These are phyloP conservation scores for Griposia aprilina DNA, from an alignment of 2,888 invertebrate species.

Conservation along the genomic window DNA sequence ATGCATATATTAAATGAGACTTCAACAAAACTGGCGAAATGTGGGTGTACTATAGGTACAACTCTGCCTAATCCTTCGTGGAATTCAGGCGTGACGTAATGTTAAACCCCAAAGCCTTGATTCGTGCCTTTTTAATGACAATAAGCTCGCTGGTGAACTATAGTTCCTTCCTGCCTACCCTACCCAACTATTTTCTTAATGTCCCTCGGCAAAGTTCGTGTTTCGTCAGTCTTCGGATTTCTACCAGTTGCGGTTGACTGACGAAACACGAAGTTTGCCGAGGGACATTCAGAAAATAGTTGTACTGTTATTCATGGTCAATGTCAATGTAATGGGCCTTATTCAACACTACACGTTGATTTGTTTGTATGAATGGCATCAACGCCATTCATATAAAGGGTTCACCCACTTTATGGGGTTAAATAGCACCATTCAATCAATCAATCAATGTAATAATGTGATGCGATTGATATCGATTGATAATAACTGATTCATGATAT, in stretches of 20 bases:
- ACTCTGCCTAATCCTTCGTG: too few relatives aligned
- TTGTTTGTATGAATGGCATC: constrained; percentile 8
- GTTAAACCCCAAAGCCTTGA: neutral
- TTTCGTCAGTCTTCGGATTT: too few relatives aligned
- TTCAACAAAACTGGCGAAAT: neutral
- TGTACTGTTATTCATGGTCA: constrained; percentile 4
- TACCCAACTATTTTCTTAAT: too few relatives aligned
- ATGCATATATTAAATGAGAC: neutral
- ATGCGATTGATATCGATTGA: constrained; percentile 43
- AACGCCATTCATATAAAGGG: constrained; percentile 31
- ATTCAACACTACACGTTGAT: constrained; percentile 19
- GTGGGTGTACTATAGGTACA: neutral
- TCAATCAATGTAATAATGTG: constrained; percentile 36
- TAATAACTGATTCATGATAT: constrained; percentile 41
- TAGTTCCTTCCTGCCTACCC: neutral
- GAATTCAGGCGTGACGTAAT: neutral
- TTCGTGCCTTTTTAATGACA: neutral
- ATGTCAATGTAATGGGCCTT: neutral
- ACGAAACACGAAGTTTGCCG: too few relatives aligned
- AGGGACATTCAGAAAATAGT: too few relatives aligned
- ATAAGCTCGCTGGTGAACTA: neutral
- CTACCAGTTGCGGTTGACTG: too few relatives aligned
- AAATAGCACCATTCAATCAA: constrained; percentile 49
- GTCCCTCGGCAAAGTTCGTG: too few relatives aligned
- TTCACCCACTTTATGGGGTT: constrained; percentile 38